Base-by-base conservation (phyloP, 2,888 invertebrate species). In the Cosmia pyralina region DNA sequence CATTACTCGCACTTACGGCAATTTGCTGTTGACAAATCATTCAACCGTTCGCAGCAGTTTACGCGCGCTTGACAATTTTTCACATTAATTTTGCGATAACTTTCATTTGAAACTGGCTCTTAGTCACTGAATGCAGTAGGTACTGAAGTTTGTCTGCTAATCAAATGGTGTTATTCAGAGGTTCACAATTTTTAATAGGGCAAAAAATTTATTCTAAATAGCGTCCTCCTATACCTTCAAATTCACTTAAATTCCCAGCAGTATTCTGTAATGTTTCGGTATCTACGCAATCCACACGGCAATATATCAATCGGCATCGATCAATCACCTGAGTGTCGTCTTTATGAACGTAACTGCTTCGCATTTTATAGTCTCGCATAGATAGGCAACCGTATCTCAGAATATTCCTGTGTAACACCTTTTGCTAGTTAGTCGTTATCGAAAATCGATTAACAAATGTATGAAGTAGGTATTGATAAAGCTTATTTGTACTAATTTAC, bases 281-380 rank as follows among this genome's bases (percentile, higher is more conserved):
- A 82, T 76, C 53, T 66, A 53, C 58, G 52, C 46, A 73, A 41
- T 19, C 17, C 17, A 57, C 52, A 41, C 19, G 17, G 69, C 15
- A 57, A 65, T 76, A 68, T 70, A 69, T 81, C 83, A 85, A 75
- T 83, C 63, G 17, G 60, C 53, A 55, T 59, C 79, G 34, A 79
- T 83, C 75, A 69, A 63, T 78, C 72, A 82, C 83, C 62, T 53
- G 38, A 78, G 75, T 62, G 58, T 72, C 79, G 68, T 72, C 69
- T 72, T 72, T 79, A 72, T 55, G 72, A 63, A 66, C 72, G 15
- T 71, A 48, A 69, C 48, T 58, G 62, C 72, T 75, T 62, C 68
- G 53, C 55, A 15, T 85, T 80, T 82, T 86, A 80, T 74, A 69
- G 73, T 69, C 75, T 72, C 57, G 57, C 46, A 17, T 22, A 64